phyloP scores from a whole-genome alignment of 2,113 vertebrate species.

The Strix aluco region DNA sequence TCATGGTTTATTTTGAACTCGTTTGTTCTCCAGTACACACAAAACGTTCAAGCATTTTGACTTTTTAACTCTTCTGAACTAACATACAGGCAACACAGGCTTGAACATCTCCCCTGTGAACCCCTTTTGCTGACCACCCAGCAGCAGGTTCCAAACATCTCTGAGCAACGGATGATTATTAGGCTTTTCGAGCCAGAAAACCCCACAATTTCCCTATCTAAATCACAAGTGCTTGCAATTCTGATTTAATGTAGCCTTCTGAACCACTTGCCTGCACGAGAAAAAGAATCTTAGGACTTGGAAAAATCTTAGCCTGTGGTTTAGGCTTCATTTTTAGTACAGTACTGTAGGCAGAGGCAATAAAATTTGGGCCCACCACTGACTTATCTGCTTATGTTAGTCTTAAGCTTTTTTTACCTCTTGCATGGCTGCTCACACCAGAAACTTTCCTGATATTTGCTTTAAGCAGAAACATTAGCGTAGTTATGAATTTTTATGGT shows the following conservation, averaged over 20 bases:
- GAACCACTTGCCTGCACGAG: not conserved
- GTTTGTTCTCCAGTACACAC: not conserved
- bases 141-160: not conserved
- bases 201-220: not conserved
- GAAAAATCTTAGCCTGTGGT: not conserved
- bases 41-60: not conserved
- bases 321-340: not conserved
- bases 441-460: not conserved
- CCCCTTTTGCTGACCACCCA: not conserved
- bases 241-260: not conserved
- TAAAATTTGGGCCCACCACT: not conserved
- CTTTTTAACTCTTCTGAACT: not conserved
- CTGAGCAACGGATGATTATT: not conserved
- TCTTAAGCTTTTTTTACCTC: not conserved
- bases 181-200: not conserved
- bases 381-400: not conserved
- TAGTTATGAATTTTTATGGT: not conserved
- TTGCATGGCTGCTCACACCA: not conserved
- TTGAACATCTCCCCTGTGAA: not conserved
- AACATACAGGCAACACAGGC: not conserved
- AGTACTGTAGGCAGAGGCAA: not conserved
- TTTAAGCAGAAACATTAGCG: not conserved
- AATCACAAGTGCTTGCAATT: not conserved
- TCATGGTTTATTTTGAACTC: accelerated
- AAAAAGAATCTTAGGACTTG: not conserved